These are phyloP conservation scores for Sialis lutaria DNA, from an alignment of 2,888 invertebrate species.

Conservation along the genomic window DNA sequence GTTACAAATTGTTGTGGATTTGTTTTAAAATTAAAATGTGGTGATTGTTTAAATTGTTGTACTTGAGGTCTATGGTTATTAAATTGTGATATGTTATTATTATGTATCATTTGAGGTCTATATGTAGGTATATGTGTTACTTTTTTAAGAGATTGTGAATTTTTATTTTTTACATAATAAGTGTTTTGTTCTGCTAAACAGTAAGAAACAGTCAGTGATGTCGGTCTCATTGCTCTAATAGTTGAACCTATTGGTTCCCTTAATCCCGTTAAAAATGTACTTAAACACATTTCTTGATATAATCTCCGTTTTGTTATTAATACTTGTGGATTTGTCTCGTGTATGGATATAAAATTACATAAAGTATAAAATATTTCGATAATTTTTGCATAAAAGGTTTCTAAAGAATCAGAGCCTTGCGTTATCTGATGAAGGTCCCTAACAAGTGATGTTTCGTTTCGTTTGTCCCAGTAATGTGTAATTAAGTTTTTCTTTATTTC, in stretches of 20 bases:
- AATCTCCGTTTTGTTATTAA: constrained; percentile 8
- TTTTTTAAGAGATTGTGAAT: background rate
- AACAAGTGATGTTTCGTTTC: no score
- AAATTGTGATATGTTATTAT: no score
- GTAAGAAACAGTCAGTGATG: constrained; percentile 9
- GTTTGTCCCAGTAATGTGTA: no score
- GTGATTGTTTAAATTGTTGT: no score
- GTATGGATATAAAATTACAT: constrained; percentile 10
- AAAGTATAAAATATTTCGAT: constrained; percentile 7
- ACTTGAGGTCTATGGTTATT: no score
- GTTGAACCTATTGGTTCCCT: constrained; percentile 12
- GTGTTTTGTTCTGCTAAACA: constrained; percentile 9
- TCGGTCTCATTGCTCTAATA: constrained; percentile 11
- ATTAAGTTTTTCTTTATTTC: no score
- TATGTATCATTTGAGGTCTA: background rate
- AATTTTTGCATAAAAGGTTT: background rate
- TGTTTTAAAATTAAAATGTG: no score
- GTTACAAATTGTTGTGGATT: no score
- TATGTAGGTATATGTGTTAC: background rate
- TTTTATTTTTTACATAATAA: background rate
- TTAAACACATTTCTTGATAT: constrained; percentile 12
- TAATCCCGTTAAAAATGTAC: constrained; percentile 10
- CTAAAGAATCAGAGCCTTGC: no score
- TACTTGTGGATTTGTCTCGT: constrained; percentile 10
- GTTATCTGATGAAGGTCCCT: no score